A percentile compares a stretch with the other conserved stretches of the same genome.
phyloP scores from a whole-genome alignment of 2,888 invertebrate genomes.

The Perizoma affinitatum region DNA sequence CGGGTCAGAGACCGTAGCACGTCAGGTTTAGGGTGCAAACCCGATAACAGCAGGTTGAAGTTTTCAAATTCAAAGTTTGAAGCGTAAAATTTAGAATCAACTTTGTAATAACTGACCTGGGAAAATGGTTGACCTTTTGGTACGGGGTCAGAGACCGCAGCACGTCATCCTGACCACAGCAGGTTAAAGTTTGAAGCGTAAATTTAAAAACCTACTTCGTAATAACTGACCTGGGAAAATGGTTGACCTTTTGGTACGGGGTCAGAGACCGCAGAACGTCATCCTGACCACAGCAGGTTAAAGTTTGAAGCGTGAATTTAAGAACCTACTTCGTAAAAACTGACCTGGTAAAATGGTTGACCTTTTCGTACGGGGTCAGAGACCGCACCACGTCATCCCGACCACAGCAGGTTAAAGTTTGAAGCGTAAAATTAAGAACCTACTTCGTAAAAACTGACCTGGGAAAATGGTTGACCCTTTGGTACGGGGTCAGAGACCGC shows the following conservation, averaged over 20 bases:
- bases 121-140: conserved; percentile 95
- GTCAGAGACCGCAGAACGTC: conserved; percentile 91
- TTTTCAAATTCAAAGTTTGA: conserved; percentile 90
- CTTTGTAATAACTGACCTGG: neutral
- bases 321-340: no score
- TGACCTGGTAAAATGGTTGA: conserved; percentile 88
- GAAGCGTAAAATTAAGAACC: no score
- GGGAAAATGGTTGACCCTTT: conserved; percentile 98
- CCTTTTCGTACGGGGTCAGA: conserved; percentile 94
- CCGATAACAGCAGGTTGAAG: conserved; percentile 96
- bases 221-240: conserved; percentile 59
- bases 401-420: conserved; percentile 96
- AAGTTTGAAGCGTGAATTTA: conserved; percentile 79
- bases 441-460: conserved; percentile 74
- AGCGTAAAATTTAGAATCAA: no score
- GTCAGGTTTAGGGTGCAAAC: conserved; percentile 80
- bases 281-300: conserved; percentile 96
- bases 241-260: conserved; percentile 97
- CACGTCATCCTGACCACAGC: conserved; percentile 95
- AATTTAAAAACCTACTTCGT: no score
- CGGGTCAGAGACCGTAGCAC: conserved; percentile 91
- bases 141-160: conserved; percentile 92
- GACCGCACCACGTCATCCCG: conserved; percentile 93
- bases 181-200: conserved; percentile 88
- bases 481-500: conserved; percentile 92